These are phyloP conservation scores for Anhinga anhinga DNA, from an alignment of 2,113 vertebrate genomes.

Conservation along the genomic window DNA sequence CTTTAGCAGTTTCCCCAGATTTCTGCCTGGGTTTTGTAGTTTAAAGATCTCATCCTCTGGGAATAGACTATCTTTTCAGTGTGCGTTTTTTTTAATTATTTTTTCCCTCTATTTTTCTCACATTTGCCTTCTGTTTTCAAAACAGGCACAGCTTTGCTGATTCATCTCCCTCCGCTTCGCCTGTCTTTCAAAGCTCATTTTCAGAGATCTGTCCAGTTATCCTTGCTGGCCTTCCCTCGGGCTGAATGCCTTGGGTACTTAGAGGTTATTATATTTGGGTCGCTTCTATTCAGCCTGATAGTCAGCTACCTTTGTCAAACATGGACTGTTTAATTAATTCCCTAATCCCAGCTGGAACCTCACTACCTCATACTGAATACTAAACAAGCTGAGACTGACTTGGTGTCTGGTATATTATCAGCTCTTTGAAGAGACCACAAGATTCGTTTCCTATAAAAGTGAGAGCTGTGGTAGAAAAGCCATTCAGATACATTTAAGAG, in stretches of 20 bases:
- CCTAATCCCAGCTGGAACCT: background rate
- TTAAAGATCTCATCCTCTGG: background rate
- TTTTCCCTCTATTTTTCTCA: background rate
- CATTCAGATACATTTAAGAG: background rate
- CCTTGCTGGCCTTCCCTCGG: background rate
- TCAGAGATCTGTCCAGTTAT: background rate
- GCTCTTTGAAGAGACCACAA: background rate
- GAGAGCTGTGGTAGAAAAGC: background rate
- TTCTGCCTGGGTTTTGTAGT: background rate
- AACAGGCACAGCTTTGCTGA: background rate
- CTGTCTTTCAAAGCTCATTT: background rate
- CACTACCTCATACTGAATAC: background rate
- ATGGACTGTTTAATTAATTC: conserved; percentile 32
- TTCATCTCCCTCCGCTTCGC: background rate
- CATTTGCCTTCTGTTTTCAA: background rate
- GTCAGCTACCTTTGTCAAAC: conserved; percentile 7
- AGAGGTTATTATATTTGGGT: background rate
- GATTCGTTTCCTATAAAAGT: background rate
- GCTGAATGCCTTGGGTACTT: background rate
- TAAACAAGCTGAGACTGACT: background rate
- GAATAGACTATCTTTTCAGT: background rate
- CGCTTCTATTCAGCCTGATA: background rate
- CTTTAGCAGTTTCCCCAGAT: background rate
- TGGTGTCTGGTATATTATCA: background rate
- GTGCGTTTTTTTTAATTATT: background rate